phyloP scores from a whole-genome alignment of 2,113 vertebrate genomes.

The Shinisaurus crocodilurus region DNA sequence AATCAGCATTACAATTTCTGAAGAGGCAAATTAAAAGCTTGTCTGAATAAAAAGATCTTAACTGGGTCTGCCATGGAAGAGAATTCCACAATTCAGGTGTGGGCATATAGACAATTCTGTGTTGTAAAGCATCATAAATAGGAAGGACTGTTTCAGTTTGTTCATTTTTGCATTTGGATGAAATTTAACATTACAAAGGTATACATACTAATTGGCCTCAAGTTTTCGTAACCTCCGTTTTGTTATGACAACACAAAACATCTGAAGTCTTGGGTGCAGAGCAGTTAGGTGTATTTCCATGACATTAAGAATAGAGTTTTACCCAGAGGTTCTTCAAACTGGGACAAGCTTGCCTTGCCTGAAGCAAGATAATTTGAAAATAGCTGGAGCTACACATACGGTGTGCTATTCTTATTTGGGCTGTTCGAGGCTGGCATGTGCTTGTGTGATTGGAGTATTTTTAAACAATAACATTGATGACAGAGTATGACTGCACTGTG shows the following conservation, averaged over 20 bases:
- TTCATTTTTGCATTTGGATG: background rate
- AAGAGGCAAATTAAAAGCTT: too few relatives aligned
- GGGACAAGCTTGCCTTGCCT: background rate
- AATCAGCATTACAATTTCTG: too few relatives aligned
- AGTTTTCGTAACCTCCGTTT: background rate
- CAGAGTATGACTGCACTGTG: too few relatives aligned
- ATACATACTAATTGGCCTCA: background rate
- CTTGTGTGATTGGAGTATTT: too few relatives aligned
- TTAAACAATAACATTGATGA: too few relatives aligned
- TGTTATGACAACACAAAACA: background rate
- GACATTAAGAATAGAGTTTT: background rate
- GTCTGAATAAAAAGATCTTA: too few relatives aligned
- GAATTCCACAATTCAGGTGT: too few relatives aligned
- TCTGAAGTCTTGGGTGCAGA: background rate
- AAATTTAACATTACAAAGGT: background rate
- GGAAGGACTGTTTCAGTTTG: too few relatives aligned
- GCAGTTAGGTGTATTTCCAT: background rate
- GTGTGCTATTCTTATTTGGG: too few relatives aligned
- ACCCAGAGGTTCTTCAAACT: background rate
- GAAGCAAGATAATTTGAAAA: background rate
- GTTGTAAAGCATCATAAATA: background rate
- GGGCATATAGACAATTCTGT: too few relatives aligned
- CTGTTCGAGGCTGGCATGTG: too few relatives aligned
- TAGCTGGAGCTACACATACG: background rate
- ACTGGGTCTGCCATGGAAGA: too few relatives aligned